A percentile compares a stretch with the other conserved stretches of the same genome.
These are phyloP conservation scores for Clarias laeviceps DNA, from an alignment of 2,797 vertebrate species.

Conservation along the genomic window DNA sequence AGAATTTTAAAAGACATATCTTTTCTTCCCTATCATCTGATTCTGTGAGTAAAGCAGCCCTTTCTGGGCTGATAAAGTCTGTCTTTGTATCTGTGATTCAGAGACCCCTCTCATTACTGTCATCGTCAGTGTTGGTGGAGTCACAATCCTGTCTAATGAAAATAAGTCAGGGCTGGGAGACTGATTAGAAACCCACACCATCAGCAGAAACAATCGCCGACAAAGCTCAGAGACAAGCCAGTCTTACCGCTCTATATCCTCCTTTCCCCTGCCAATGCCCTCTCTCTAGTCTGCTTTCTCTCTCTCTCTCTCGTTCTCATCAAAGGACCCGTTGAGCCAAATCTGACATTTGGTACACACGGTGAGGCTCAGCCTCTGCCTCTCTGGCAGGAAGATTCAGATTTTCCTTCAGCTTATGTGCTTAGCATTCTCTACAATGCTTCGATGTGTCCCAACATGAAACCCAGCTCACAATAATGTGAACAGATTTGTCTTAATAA, in stretches of 20 bases:
- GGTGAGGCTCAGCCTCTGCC: conserved; percentile 27
- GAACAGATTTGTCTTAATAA: conserved; percentile 55
- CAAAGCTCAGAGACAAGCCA: conserved; percentile 14
- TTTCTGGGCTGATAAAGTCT: conserved; percentile 20
- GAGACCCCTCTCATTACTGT: conserved; percentile 36
- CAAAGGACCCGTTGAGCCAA: conserved; percentile 47
- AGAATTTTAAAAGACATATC: conserved; percentile 1
- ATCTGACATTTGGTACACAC: conserved; percentile 59
- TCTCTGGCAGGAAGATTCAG: conserved; percentile 46
- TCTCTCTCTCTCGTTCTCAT: conserved; percentile 35
- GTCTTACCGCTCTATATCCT: conserved; percentile 12
- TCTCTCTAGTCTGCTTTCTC: conserved; percentile 36
- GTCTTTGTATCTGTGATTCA: conserved; percentile 35
- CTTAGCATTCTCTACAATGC: conserved; percentile 40
- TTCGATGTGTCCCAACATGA: conserved; percentile 28
- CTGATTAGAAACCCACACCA: conserved; percentile 46
- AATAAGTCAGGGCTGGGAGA: conserved; percentile 29
- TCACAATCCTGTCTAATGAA: conserved; percentile 27
- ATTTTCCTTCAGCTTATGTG: conserved; percentile 51
- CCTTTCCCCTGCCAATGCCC: conserved; percentile 3
- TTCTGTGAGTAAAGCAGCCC: conserved; percentile 8
- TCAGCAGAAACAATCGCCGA: conserved; percentile 41
- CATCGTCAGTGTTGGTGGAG: conserved; percentile 19
- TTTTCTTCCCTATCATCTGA: conserved; percentile 23
- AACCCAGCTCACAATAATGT: conserved; percentile 18